Evolutionary conservation across 2,888 invertebrate genomes (phyloP), one percentile per base, ranked within the genome.

Genomic region (Sisyra terminalis): DNA sequence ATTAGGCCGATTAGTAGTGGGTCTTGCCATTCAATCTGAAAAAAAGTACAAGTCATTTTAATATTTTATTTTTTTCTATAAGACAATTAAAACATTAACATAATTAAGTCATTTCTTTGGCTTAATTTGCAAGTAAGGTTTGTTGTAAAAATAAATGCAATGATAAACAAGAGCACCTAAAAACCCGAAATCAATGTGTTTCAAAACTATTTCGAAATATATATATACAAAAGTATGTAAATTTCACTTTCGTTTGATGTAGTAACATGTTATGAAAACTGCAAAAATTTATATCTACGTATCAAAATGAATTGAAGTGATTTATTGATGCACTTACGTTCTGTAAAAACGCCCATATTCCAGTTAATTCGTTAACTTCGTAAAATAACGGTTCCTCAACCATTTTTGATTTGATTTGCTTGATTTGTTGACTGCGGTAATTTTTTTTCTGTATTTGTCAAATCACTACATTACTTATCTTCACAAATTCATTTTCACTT

Each of bases 21-120:
- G 60, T 89, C 89, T 52, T 72, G 70, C 88, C 88, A 89, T 58
- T 89, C 88, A 60, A 89, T 86, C 88, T 85, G 68, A 53, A 47
- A 50, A 46, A 47, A 44, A 45, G 17, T 37, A 37, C 16, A n/a
- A 17, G 16, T 10, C 17, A 17, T 18, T 37, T 18, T n/a, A 17
- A 17, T 15, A 17, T 18, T 14, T 17, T 15, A 4, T n/a, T n/a
- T n/a, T n/a, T n/a, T n/a, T n/a, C n/a, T n/a, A 18, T 18, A 2
- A 24, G n/a, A 17, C 18, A 13, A 13, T n/a, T 13, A n/a, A 32
- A 32, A 9, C 11, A 14, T 32, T 32, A 32, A 9, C n/a, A 32
- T 32, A 14, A 32, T 32, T 6, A 32, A 13, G 9, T 6, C 14
- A 13, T 32, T 6, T 6, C 8, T 37, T 37, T 7, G 8, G n/a